Evolutionary conservation across 2,797 vertebrate genomes (phyloP), one percentile per base, ranked within the genome.

Genomic region (Halcyon leucocephala): DNA sequence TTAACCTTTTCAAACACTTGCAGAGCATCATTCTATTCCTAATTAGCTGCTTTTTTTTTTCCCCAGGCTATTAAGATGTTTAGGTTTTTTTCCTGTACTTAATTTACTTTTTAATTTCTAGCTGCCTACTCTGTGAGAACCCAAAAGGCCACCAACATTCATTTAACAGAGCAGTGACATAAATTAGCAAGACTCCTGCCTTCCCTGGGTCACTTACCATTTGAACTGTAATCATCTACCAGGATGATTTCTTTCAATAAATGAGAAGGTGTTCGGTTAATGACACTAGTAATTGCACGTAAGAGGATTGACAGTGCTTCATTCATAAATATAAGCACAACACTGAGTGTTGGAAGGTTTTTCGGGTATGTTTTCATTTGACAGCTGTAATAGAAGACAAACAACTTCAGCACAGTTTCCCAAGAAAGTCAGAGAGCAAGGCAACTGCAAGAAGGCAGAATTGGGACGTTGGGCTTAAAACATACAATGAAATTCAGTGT

Each of bases 201-300:
- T 84, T 89, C 42, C 39, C 79, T 49, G 25, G 16, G 24, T 51
- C 42, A 85, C 97, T 73, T 58, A 98, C 98, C 97, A 3, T 98
- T 97, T 44, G 96, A 96, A 83, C 98, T 99, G 95, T 97, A 97
- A 83, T 99, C 98, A 15, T 99, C 98, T 84, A 99, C 98, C 77
- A 99, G 97, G 64, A 98, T 97, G 79, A 99, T 98, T 72, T 99
- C 98, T 66, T 97, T 98, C 70, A 99, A 94, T 72, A 99, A 94
- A 18, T 14, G 95, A 51, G 97, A 44, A 2, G 98, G 98, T 0
- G 98, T 99, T 94, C 93, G 95, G 93, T 98, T 97, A 14, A 98
- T 98, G 87, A 99, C 79, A 89, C 98, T 98, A 73, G 96, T 95
- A 65, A 99, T 62, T 20, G 98, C 98, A 54, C 98, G 92, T 55